Evolutionary conservation across 2,888 invertebrate species (phyloP), one percentile per base, ranked within the genome.

Genomic region (Conchocele bisecta): DNA sequence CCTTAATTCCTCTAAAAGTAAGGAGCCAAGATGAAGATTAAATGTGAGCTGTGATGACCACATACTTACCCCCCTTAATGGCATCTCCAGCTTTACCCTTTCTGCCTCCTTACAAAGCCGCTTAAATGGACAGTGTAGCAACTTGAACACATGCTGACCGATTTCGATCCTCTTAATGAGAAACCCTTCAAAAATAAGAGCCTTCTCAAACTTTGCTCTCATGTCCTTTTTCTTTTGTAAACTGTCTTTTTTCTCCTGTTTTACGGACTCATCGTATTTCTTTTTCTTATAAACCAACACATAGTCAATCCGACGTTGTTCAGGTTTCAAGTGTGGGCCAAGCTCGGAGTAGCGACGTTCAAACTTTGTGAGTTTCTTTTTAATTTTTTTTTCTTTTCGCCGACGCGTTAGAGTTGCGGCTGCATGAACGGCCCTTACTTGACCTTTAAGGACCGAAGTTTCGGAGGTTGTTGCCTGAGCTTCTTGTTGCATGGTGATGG

Each of bases 51-150:
- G n/a, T n/a, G n/a, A n/a, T n/a, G n/a, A n/a, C n/a, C n/a, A 54
- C 4, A 50, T 15, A 75, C 83, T 84, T 81, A 91, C 91, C 77
- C 86, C 89, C 76, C 84, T 86, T 5, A 91, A 69, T 17, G 90
- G 88, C 90, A 91, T 89, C 74, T 91, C 87, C 17, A 91, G 67
- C 41, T 89, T 86, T 7, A 88, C 82, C 33, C 75, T 78, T 59
- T 91, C 91, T 5, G 91, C 91, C 70, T 91, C 90, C 17, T 80
- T 67, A 71, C 89, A 89, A 13, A 91, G 74, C 24, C 90, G 70
- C 58, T 86, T 83, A 71, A 91, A 90, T 5, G 91, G 89, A 59
- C 86, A 84, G 61, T 88, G 87, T 4, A 91, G 75, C 42, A 88
- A 85, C 31, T 82, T 80, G 56, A 78, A 88, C 17, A 85, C 81